Percentiles rank a stretch among this genome's conserved stretches.
These are phyloP conservation scores for Corythoichthys haematopterus DNA, from an alignment of 2,113 vertebrate species.

Conservation along the genomic window DNA sequence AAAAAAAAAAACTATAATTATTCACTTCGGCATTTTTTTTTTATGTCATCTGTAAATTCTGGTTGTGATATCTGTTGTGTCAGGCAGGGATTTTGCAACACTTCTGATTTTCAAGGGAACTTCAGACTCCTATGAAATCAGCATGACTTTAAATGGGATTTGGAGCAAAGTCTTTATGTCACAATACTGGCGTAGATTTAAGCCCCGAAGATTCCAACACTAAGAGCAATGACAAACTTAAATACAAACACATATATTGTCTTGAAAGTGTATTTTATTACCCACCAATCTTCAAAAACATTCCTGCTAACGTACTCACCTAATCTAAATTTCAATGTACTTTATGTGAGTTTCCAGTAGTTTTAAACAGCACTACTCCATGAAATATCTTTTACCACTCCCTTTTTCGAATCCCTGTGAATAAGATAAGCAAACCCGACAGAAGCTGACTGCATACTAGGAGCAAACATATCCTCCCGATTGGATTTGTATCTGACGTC, in stretches of 20 bases:
- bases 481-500: background rate
- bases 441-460: conserved; percentile 6
- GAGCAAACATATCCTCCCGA: background rate
- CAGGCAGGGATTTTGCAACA: background rate
- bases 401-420: background rate
- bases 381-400: conserved; percentile 9
- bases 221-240: background rate
- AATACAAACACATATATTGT: background rate
- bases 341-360: background rate
- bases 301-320: background rate
- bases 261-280: background rate
- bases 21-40: conserved; percentile 4
- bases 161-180: conserved; percentile 17
- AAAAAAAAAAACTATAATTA: background rate
- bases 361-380: conserved; percentile 17
- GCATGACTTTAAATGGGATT: background rate
- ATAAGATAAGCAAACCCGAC: background rate
- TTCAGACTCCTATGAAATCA: conserved; percentile 4
- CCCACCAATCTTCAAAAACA: background rate
- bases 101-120: conserved; percentile 7
- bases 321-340: background rate
- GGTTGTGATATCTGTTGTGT: conserved; percentile 4
- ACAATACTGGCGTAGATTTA: conserved; percentile 10
- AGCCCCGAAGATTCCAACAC: background rate
- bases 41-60: conserved; percentile 1